Base-by-base conservation (phyloP, 1,140 invertebrate genomes). In the Arion vulgaris region DNA sequence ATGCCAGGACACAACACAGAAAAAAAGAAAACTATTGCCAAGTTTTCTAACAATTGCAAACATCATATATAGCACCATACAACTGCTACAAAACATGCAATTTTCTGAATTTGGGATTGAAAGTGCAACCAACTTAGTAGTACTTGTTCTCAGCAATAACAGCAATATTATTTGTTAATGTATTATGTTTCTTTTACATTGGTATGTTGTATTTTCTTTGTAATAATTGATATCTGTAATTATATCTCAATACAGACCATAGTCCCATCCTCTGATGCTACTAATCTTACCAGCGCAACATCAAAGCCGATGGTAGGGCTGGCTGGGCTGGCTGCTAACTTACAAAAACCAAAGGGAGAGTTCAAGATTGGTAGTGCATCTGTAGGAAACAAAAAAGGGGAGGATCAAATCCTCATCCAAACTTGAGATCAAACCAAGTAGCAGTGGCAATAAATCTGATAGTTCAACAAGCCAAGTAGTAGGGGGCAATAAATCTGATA, bases 291-390 rank as follows among this genome's bases (percentile, higher is more conserved):
- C 45, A 86, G 62, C 39, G 41, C 82, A 53, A 77, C 85, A 75
- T 49, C 88, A 28, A 92, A 92, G 85, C 92, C 92, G 49, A 80
- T 90, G 28, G 89, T 89, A 82, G 92, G 92, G 38, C 86, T 93
- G 57, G 92, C 92, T 19, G 92, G 92, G 79, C 83, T 93, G 49
- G 92, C 92, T 26, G 92, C 92, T 19, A 93, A 92, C 86, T 85
- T 93, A 13, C 89, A 89, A 53, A 91, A 89, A 86, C 84, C 85
- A 32, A 66, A 75, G 66, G 77, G 83, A 15, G 71, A 85, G 26
- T 77, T 89, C n/a, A 88, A 91, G 79, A 68, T 85, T n/a, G 84
- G 75, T 36, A 57, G 80, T 28, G 86, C 88, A 17, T 66, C 82
- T 53, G 89, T 81, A 68, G 79, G 9, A 80, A 80, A 17, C 49